Conservation (phyloP, 1,140 invertebrate species). For the Cydia strobilella region DNA sequence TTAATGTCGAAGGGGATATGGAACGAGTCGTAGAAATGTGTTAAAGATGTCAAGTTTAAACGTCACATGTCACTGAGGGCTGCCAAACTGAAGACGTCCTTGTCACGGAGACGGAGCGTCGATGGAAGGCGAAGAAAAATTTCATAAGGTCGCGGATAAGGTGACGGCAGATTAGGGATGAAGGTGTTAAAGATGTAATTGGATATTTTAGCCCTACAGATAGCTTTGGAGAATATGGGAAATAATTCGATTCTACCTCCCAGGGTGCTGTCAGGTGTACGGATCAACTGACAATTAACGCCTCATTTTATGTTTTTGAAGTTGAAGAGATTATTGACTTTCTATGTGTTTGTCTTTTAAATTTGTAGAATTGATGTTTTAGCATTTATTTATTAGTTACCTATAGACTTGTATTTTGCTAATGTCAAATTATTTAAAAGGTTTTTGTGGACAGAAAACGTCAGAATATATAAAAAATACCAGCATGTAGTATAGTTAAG, state of each 20-base stretch:
- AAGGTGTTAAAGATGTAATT: slow-evolving; percentile 13
- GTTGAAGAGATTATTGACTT: neutral
- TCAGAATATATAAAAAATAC: too few species aligned
- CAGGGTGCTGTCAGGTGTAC: neutral
- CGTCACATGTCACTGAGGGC: slow-evolving; percentile 57
- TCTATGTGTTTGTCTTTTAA: too few species aligned
- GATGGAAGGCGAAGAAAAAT: slow-evolving; percentile 41
- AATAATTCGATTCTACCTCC: neutral
- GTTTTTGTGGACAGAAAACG: too few species aligned
- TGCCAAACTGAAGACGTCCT: slow-evolving; percentile 57
- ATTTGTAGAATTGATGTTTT: too few species aligned
- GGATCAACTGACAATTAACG: slow-evolving; percentile 1
- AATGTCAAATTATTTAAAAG: too few species aligned
- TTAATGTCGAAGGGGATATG: slow-evolving; percentile 37
- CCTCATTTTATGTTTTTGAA: too few species aligned
- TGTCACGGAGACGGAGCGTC: slow-evolving; percentile 44
- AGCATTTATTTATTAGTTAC: too few species aligned
- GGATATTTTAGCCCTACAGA: neutral
- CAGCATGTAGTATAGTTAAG: too few species aligned
- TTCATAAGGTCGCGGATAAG: slow-evolving; percentile 12
- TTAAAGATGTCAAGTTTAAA: slow-evolving; percentile 58
- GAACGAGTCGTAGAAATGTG: slow-evolving; percentile 27
- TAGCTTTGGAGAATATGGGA: neutral
- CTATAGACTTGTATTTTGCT: too few species aligned
- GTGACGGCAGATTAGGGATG: slow-evolving; percentile 33